A percentile compares a stretch with the other conserved stretches of the same genome.
Conservation (phyloP, 1,140 invertebrate species). For the Drosophila tropicalis region DNA sequence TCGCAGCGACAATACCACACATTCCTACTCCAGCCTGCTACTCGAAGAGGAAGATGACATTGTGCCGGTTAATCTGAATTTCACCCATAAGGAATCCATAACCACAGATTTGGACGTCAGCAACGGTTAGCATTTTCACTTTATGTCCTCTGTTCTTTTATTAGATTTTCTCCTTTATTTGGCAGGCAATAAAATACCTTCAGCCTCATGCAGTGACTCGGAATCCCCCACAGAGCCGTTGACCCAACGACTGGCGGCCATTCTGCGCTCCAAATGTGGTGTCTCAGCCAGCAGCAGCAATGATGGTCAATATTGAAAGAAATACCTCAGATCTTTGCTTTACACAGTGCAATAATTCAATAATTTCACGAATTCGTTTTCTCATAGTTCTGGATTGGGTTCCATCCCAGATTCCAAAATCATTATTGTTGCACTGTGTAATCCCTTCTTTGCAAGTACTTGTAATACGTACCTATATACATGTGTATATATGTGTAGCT, state of each 20-base stretch:
- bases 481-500: neutral
- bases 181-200: slow-evolving; percentile 79
- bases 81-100: slow-evolving; percentile 48
- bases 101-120: slow-evolving; percentile 71
- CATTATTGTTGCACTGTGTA: slow-evolving; percentile 35
- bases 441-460: slow-evolving; percentile 9
- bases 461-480: slow-evolving; percentile 38
- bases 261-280: slow-evolving; percentile 83
- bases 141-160: neutral
- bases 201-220: slow-evolving; percentile 84
- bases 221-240: slow-evolving; percentile 86
- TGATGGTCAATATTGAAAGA: slow-evolving; percentile 56
- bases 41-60: slow-evolving; percentile 83
- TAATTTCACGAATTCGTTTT: too few relatives aligned
- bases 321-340: slow-evolving; percentile 1
- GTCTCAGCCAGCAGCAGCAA: slow-evolving; percentile 47
- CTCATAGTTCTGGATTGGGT: too few relatives aligned
- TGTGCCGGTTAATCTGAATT: slow-evolving; percentile 67
- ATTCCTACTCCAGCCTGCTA: slow-evolving; percentile 80
- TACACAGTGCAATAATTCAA: slow-evolving; percentile 14
- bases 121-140: slow-evolving; percentile 53
- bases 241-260: slow-evolving; percentile 84
- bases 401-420: too few relatives aligned
- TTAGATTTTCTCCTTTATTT: slow-evolving; percentile 8
- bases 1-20: slow-evolving; percentile 80